These are phyloP conservation scores for Toxostoma redivivum DNA, from an alignment of 2,113 vertebrate genomes.

Conservation along the genomic window DNA sequence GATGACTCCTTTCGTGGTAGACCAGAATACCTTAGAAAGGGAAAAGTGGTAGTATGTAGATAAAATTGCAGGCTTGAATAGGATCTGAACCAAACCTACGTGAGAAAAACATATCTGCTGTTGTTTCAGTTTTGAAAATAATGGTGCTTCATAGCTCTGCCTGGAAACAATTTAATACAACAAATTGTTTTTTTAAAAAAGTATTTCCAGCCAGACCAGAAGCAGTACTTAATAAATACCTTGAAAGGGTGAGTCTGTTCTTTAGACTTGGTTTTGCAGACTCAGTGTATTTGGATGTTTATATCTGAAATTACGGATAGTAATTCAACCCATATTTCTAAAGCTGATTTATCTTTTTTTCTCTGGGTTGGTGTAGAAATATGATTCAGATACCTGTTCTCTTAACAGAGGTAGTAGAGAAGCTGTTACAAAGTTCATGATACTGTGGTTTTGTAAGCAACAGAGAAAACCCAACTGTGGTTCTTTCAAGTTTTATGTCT, in stretches of 20 bases:
- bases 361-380: neutral
- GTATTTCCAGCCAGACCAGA: conserved; percentile 13
- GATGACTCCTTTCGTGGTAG: neutral
- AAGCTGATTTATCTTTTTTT: neutral
- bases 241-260: neutral
- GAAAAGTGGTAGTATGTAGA: neutral
- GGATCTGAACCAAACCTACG: neutral
- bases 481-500: neutral
- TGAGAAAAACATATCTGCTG: neutral
- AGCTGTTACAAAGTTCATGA: neutral
- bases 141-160: neutral
- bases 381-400: neutral
- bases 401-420: neutral
- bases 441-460: neutral
- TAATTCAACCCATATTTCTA: neutral
- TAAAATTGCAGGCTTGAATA: conserved; percentile 42
- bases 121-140: conserved; percentile 35
- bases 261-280: neutral
- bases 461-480: accelerated
- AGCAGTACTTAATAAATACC: conserved; percentile 12
- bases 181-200: neutral
- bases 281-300: conserved; percentile 2
- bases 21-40: neutral
- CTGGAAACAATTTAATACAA: conserved; percentile 51
- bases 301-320: neutral